phyloP scores from a whole-genome alignment of 1,140 invertebrate species.

The Leptoteleia sp. region DNA sequence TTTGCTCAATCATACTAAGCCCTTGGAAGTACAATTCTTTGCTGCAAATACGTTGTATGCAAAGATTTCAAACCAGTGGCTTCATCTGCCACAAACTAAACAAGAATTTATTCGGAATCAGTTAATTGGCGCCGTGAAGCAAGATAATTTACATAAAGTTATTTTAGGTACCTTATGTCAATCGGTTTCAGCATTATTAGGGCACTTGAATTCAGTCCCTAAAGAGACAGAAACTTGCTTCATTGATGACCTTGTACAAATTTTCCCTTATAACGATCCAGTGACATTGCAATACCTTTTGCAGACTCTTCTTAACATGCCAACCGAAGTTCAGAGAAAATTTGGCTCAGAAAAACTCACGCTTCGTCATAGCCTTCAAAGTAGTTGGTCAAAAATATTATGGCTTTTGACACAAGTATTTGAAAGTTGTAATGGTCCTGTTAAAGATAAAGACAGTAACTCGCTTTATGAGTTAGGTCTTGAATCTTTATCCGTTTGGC shows the following conservation, averaged over 20 bases:
- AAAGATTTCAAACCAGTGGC: constrained; percentile 93
- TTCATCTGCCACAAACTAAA: constrained; percentile 89
- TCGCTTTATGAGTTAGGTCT: constrained; percentile 70
- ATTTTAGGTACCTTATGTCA: constrained; percentile 93
- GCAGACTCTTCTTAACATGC: constrained; percentile 32
- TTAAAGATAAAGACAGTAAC: constrained; percentile 53
- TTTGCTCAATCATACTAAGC: constrained; percentile 84
- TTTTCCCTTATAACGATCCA: constrained; percentile 73
- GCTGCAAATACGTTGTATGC: constrained; percentile 93
- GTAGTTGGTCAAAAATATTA: constrained; percentile 72
- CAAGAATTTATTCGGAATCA: constrained; percentile 88
- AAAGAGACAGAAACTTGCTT: constrained; percentile 64
- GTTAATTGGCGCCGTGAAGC: constrained; percentile 88
- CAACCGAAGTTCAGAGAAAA: constrained; percentile 62
- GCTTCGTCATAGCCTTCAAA: constrained; percentile 59
- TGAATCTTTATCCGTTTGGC: constrained; percentile 75
- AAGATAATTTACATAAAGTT: constrained; percentile 88
- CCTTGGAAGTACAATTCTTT: constrained; percentile 94
- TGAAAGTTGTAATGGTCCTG: constrained; percentile 64
- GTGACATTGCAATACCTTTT: constrained; percentile 28
- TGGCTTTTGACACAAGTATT: constrained; percentile 76
- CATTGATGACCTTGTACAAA: constrained; percentile 73
- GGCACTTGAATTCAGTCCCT: constrained; percentile 62
- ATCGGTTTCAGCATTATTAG: constrained; percentile 80
- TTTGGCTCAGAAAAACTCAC: constrained; percentile 52